These are phyloP conservation scores for Ganaspis sp. DNA, from an alignment of 1,140 invertebrate genomes.

Conservation along the genomic window DNA sequence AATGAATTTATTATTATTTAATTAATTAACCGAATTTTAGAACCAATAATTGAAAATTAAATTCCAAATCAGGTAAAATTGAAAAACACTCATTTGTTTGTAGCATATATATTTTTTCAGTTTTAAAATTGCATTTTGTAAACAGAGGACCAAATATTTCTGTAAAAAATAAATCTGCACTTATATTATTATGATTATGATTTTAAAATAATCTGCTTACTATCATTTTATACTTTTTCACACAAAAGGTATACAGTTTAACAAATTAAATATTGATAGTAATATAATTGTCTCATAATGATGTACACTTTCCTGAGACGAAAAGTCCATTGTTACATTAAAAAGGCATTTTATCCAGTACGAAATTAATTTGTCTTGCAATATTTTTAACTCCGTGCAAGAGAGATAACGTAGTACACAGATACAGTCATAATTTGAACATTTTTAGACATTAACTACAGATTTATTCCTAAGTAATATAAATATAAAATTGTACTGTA, in stretches of 20 bases:
- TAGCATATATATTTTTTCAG: neutral
- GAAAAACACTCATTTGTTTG: neutral
- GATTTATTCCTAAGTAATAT: constrained; percentile 12
- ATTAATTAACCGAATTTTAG: too few relatives aligned
- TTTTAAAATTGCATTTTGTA: constrained; percentile 25
- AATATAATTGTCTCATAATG: constrained; percentile 1
- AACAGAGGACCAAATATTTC: neutral
- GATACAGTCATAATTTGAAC: constrained; percentile 9
- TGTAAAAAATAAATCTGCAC: constrained; percentile 27
- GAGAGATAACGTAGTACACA: constrained; percentile 15
- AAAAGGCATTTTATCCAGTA: constrained; percentile 24
- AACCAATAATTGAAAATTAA: too few relatives aligned
- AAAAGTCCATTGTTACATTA: constrained; percentile 17
- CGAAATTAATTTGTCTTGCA: neutral
- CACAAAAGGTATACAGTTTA: neutral
- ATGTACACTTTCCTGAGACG: constrained; percentile 18
- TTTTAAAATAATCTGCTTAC: neutral
- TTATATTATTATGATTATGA: neutral
- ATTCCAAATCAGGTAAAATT: neutral
- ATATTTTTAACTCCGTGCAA: neutral
- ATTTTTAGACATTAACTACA: constrained; percentile 5
- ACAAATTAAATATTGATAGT: neutral
- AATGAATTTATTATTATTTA: too few relatives aligned
- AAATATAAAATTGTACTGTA: constrained; percentile 28
- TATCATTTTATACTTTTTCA: neutral